Conservation (phyloP, 92 coral and sea anemone species). For the Epizoanthus ramosus region DNA sequence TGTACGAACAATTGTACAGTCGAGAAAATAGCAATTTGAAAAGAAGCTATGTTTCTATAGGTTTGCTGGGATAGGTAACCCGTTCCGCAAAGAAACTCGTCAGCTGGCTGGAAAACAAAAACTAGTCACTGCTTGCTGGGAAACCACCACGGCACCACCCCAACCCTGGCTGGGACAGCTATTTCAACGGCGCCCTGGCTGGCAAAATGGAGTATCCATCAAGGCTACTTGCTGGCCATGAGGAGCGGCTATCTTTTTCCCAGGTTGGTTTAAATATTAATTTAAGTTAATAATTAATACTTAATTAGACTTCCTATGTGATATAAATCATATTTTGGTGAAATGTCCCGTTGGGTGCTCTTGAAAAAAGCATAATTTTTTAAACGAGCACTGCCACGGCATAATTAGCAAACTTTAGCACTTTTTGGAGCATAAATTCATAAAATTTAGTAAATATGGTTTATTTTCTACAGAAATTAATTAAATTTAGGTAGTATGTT, state of each 20-base stretch:
- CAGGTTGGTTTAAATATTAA: constrained; percentile 27
- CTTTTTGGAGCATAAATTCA: too few species aligned
- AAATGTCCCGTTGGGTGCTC: not conserved
- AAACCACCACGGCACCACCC: too few species aligned
- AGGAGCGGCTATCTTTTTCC: constrained; percentile 31
- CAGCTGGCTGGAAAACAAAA: constrained; percentile 25
- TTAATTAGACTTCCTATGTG: not conserved
- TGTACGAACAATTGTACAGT: constrained; percentile 5
- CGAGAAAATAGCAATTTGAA: not conserved
- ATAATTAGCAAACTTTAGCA: too few species aligned
- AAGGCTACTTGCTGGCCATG: too few species aligned
- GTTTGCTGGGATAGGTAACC: constrained; percentile 23
- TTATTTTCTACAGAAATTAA: too few species aligned
- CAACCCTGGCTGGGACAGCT: too few species aligned
- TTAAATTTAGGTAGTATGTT: too few species aligned
- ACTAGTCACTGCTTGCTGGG: constrained; percentile 17
- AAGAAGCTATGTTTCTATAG: constrained; percentile 10
- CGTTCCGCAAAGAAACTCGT: constrained; percentile 14
- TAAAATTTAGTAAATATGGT: too few species aligned
- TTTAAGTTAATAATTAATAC: constrained; percentile 24
- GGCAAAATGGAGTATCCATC: too few species aligned
- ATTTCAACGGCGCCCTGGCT: too few species aligned
- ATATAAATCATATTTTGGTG: constrained; percentile 11
- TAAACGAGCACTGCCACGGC: too few species aligned
- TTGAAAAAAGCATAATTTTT: too few species aligned